A percentile compares a stretch with the other conserved stretches of the same genome.
phyloP scores from a whole-genome alignment of 2,888 invertebrate species.

The Drosophila imparisetae region DNA sequence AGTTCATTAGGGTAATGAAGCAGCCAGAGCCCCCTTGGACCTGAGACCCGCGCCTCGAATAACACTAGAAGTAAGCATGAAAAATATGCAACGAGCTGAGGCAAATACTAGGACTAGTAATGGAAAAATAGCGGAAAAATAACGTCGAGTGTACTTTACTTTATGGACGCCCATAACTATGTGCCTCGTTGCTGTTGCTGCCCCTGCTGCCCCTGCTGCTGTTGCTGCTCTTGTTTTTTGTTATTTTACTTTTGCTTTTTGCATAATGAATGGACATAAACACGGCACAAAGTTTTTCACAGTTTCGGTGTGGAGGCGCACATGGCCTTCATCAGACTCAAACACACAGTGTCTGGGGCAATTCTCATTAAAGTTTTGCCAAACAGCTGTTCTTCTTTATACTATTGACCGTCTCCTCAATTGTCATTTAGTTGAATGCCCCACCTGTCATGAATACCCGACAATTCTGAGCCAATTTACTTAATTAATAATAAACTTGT shows the following conservation, averaged over 20 bases:
- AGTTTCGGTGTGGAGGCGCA: slow-evolving; percentile 48
- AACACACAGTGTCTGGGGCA: too few relatives aligned
- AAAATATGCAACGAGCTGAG: slow-evolving; percentile 25
- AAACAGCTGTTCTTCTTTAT: slow-evolving; percentile 21
- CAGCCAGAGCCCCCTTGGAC: slow-evolving; percentile 57
- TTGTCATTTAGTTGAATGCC: slow-evolving; percentile 30
- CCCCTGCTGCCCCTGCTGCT: slow-evolving; percentile 17
- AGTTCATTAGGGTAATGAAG: slow-evolving; percentile 80
- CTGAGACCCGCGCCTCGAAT: slow-evolving; percentile 16
- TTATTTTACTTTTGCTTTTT: slow-evolving; percentile 60
- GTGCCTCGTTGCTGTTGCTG: slow-evolving; percentile 31
- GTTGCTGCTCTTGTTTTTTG: neutral
- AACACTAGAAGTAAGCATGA: slow-evolving; percentile 19
- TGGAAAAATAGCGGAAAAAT: slow-evolving; percentile 42
- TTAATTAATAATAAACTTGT: slow-evolving; percentile 72
- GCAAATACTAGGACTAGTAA: slow-evolving; percentile 11
- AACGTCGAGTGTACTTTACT: slow-evolving; percentile 60
- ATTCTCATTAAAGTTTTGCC: slow-evolving; percentile 43
- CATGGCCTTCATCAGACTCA: slow-evolving; percentile 41
- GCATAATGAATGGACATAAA: slow-evolving; percentile 77
- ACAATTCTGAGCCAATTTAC: slow-evolving; percentile 58
- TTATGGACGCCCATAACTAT: slow-evolving; percentile 68
- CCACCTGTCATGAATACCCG: slow-evolving; percentile 6
- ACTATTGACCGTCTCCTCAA: slow-evolving; percentile 18
- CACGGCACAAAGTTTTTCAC: slow-evolving; percentile 55